Evolutionary conservation across 2,888 invertebrate species (phyloP), one percentile per base, ranked within the genome.

Genomic region (Caenorhabditis imperialis): DNA sequence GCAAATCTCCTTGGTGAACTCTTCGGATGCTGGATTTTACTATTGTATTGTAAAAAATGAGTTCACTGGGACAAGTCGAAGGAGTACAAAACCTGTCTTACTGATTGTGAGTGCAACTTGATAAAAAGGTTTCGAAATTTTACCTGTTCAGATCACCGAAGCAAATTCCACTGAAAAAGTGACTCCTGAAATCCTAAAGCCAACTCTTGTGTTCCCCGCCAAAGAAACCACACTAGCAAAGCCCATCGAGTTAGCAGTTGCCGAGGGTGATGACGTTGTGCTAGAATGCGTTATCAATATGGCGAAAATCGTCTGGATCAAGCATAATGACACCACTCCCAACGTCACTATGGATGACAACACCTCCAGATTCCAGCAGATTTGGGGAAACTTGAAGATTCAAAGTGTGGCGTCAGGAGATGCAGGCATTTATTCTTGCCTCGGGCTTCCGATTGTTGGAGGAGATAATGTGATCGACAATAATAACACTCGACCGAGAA

Each of bases 31-130:
- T 2, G 86, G 86, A 27, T 77, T 79, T 23, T 86, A 86, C 44
- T 80, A 75, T 50, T 86, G 86, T 69, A 75, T 86, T n/a, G 85
- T 86, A 12, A 69, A 76, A 30, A 86, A 86, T 47, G 75, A 81
- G 16, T 85, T 60, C 70, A 82, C 81, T 7, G 84, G 82, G 30
- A 76, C 75, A 44, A 82, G 76, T 0, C 51, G 80, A 22, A 79
- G 63, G 30, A 77, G 83, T 42, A 79, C 81, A n/a, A 78, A 76
- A 22, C 83, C 86, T 3, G 82, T 85, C 12, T 55, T 81, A 30
- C 72, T 86, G 6, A 75, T 75, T 62, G 86, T 85, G 23, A 48
- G 78, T 44, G 7, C 42, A 40, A 40, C 6, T 22, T 12, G 18
- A 42, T n/a, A 42, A n/a, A 3, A 44, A 47, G 18, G 27, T 10